Base-by-base conservation (phyloP, 2,888 invertebrate species). In the Caenorhabditis auriculariae region DNA sequence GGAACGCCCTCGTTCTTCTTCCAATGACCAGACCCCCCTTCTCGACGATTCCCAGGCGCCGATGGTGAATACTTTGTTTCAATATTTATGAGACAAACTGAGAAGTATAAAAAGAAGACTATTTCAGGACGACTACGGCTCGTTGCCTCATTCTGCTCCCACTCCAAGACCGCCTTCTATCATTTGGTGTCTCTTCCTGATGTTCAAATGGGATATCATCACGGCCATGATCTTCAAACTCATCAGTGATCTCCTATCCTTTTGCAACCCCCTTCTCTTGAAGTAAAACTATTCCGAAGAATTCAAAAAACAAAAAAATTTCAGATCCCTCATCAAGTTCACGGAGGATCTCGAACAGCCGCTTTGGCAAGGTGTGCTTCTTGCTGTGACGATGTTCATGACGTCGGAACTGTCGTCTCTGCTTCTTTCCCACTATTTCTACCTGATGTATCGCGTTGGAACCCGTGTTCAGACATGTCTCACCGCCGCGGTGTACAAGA, bases 381-480 rank as follows among this genome's bases (percentile, higher is more conserved):
- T 80, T 9, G 75, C 79, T 7, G 57, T 74, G 28, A 50, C 63
- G 5, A 79, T 79, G 79, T 79, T 79, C 45, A 27, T 50, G 19
- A 65, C 65, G 0, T 72, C 80, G 2, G 76, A 79, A 43, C 46
- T 79, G n/a, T 71, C 75, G 9, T 78, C 78, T 0, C 57, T 79
- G n/a, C 47, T 76, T 7, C 69, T 78, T 19, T 79, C 77, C 37
- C 71, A 80, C 48, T 80, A 79, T 61, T 79, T 74, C 57, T 78
- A 76, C 43, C 43, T 76, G 49, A 79, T 80, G 77, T 79, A 78
- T 51, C 60, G 79, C 23, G 74, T 78, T 35, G 79, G 80, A 47
- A 80, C 78, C 1, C 59, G 80, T 24, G 65, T 79, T 17, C 79
- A 79, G 52, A 67, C 80, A 0, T 72, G 72, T 41, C 66, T 79